Percentiles rank a stretch among this genome's conserved stretches.
Conservation (phyloP, 2,113 vertebrate species). For the Bubo scandiacus region DNA sequence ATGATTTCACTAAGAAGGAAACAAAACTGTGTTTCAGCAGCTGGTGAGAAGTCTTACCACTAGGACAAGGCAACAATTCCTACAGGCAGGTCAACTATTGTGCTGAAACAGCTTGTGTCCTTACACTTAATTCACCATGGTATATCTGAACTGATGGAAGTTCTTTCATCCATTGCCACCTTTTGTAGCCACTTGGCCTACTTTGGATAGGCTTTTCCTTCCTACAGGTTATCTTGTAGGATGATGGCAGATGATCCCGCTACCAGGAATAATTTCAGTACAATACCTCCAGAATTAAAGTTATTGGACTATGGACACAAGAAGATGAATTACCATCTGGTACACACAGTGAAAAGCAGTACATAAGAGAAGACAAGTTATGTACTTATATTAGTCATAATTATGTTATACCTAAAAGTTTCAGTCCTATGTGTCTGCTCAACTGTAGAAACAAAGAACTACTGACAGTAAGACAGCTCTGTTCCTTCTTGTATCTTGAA, state of each 20-base stretch:
- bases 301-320: background rate
- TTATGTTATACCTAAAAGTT: background rate
- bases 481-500: background rate
- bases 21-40: background rate
- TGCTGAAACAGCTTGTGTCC: background rate
- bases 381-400: background rate
- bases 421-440: background rate
- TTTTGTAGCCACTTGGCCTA: background rate
- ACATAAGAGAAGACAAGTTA: background rate
- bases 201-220: background rate
- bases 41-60: background rate
- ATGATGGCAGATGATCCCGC: background rate
- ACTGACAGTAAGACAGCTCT: background rate
- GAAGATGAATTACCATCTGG: background rate
- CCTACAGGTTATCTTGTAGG: background rate
- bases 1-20: background rate
- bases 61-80: background rate
- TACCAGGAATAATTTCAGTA: background rate
- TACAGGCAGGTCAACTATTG: background rate
- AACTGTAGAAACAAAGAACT: background rate
- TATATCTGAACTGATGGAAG: background rate
- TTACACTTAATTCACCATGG: background rate
- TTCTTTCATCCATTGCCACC: background rate
- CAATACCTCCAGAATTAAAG: background rate
- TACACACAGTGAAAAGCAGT: background rate